Evolutionary conservation across 2,113 vertebrate genomes (phyloP), one percentile per base, ranked within the genome.

Genomic region (Ammodytes dubius): DNA sequence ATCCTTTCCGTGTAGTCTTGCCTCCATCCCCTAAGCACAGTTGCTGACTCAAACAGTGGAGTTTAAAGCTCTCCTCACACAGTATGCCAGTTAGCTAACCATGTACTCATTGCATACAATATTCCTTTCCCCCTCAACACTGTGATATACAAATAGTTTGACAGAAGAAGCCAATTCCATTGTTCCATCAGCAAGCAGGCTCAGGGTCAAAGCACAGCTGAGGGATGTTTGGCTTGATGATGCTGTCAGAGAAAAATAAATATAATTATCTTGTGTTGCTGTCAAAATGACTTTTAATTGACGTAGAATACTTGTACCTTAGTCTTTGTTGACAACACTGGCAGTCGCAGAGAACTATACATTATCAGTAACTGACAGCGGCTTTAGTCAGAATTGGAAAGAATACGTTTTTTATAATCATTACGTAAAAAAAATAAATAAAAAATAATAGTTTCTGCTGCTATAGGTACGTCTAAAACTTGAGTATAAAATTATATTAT

Each of bases 41-140:
- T 58, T 74, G 82, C 84, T 91, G 86, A 91, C 86, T 87, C 89
- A 78, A 57, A 56, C 15, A 2, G 15, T 59, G 50, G 35, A 65
- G 47, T 77, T 87, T 76, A 45, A 58, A 75, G 64, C 53, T 72
- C 10, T 5, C 65, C 52, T 58, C 74, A 64, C n/a, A 42, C 72
- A 81, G 19, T 40, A 6, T 27, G 15, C 39, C 50, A 61, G n/a
- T 39, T 47, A 45, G 37, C 46, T 9, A 64, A 11, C 53, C n/a
- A 8, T 50, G 17, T 63, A 10, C 54, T 57, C 39, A 7, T 53
- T 14, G 49, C 12, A 11, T 46, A 45, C 39, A 69, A 13, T 11
- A 39, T 37, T 35, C 17, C 2, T 53, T 27, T 56, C 1, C 11
- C 47, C n/a, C 3, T 72, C 4, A 60, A 69, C 11, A 5, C 8